Percentiles rank a stretch among this genome's conserved stretches.
Conservation (phyloP, 1,140 invertebrate genomes). For the Rhysida immarginata region DNA sequence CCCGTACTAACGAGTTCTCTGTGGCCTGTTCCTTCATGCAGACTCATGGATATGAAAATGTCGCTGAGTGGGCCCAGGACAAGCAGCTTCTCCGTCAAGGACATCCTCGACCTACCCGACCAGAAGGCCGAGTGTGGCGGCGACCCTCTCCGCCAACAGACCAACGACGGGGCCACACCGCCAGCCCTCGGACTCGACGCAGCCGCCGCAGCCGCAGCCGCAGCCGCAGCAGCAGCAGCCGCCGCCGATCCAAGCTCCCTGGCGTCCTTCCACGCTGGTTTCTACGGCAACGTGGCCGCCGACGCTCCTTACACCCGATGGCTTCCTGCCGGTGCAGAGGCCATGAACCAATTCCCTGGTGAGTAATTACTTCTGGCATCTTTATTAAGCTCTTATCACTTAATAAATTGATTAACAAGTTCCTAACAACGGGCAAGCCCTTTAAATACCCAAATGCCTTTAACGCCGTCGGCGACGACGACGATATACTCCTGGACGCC, state of each 20-base stretch:
- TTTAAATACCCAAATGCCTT: too few species aligned
- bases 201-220: neutral
- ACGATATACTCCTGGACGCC: too few species aligned
- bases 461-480: too few species aligned
- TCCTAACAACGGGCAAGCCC: too few species aligned
- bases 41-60: conserved; percentile 14
- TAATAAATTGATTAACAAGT: too few species aligned
- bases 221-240: neutral
- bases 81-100: conserved; percentile 16
- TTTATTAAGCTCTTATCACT: too few species aligned
- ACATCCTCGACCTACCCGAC: conserved; percentile 17
- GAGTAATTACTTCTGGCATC: too few species aligned
- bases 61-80: conserved; percentile 10
- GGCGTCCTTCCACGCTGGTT: neutral
- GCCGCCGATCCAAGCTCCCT: neutral
- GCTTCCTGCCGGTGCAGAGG: too few species aligned
- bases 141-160: neutral
- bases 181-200: neutral
- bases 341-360: too few species aligned
- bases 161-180: too few species aligned
- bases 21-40: neutral
- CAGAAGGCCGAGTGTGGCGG: conserved; percentile 3
- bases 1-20: neutral
- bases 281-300: neutral
- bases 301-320: conserved; percentile 1